A percentile compares a stretch with the other conserved stretches of the same genome.
phyloP scores from a whole-genome alignment of 1,140 invertebrate genomes.

The Antheraea pernyi region DNA sequence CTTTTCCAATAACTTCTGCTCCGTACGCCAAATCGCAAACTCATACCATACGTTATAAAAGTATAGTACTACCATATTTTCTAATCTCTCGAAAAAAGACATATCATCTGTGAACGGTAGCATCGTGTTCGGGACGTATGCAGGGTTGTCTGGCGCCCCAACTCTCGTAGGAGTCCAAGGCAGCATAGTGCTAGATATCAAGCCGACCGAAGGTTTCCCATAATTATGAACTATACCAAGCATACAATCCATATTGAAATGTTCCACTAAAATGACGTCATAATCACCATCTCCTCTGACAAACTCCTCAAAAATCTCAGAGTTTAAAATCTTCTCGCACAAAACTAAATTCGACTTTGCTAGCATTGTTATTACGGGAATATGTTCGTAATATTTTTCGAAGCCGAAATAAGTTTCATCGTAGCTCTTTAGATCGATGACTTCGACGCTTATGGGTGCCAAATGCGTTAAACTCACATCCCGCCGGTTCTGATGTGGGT shows the following conservation, averaged over 20 bases:
- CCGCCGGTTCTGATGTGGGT: constrained; percentile 27
- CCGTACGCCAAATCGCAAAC: constrained; percentile 27
- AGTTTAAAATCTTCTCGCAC: constrained; percentile 55
- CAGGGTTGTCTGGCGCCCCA: constrained; percentile 78
- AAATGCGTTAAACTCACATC: constrained; percentile 40
- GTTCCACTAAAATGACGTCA: constrained; percentile 83
- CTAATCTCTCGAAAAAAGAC: constrained; percentile 68
- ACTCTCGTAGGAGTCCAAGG: constrained; percentile 77
- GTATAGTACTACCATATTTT: constrained; percentile 77
- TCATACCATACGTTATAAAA: constrained; percentile 38
- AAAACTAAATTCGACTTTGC: constrained; percentile 26
- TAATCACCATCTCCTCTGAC: constrained; percentile 72
- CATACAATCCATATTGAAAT: constrained; percentile 84
- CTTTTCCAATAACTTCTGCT: constrained; percentile 39
- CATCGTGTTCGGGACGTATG: constrained; percentile 73
- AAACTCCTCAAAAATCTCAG: constrained; percentile 64
- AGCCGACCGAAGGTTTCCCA: constrained; percentile 80
- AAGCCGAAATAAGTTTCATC: constrained; percentile 21
- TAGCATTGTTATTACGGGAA: constrained; percentile 19
- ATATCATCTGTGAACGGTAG: constrained; percentile 34
- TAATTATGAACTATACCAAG: constrained; percentile 80
- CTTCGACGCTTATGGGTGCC: constrained; percentile 35
- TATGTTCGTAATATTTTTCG: constrained; percentile 29
- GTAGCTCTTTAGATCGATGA: constrained; percentile 29
- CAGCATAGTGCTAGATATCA: constrained; percentile 78